Conservation (phyloP, 2,888 invertebrate species). For the Ophion ellenae region DNA sequence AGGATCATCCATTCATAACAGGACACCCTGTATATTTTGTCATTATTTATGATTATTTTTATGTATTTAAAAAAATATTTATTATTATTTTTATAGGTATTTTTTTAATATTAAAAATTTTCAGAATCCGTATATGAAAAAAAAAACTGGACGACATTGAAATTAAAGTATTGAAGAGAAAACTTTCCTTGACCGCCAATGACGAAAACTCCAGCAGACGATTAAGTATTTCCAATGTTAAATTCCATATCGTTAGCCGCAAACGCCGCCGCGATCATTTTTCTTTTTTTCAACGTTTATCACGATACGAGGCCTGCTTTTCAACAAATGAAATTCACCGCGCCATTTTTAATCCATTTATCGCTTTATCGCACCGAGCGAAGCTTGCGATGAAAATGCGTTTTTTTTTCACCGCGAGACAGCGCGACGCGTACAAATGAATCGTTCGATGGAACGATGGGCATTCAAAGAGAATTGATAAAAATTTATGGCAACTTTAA, state of each 20-base stretch:
- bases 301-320: not conserved
- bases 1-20: too few species aligned
- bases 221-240: too few species aligned
- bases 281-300: not conserved
- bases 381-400: not conserved
- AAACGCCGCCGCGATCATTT: not conserved
- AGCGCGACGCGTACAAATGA: not conserved
- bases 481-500: constrained; percentile 18
- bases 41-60: too few species aligned
- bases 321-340: not conserved
- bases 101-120: too few species aligned
- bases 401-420: not conserved
- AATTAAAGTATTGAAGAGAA: not conserved
- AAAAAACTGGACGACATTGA: too few species aligned
- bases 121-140: too few species aligned
- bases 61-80: too few species aligned
- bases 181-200: not conserved
- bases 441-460: constrained; percentile 1
- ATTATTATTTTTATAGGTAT: too few species aligned
- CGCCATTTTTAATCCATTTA: not conserved
- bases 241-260: too few species aligned
- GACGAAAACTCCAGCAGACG: not conserved
- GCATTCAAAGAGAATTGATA: constrained; percentile 10
- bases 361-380: not conserved
- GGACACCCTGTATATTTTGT: too few species aligned